Base-by-base conservation (phyloP, 2,113 vertebrate species). In the Salminus brasiliensis region DNA sequence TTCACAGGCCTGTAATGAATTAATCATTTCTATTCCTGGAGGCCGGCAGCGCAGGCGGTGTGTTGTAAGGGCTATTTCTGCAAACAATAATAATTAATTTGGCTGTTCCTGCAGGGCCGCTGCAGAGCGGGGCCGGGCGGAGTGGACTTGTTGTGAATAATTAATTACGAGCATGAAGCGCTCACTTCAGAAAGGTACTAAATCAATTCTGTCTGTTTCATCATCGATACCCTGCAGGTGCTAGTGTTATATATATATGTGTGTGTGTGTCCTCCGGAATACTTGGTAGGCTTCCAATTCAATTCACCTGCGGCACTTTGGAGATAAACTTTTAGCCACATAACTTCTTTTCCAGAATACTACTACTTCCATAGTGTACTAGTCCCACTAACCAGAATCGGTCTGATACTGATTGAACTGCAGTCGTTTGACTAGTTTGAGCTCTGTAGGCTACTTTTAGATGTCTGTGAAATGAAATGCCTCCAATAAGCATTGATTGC, bases 41-140 rank as follows among this genome's bases (percentile, higher is more conserved):
- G 63, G 76, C 57, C 1, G 29, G 30, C 41, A 74, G 49, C 47
- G 36, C 16, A 49, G 36, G 21, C 53, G 5, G 27, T 3, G 21
- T 49, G 57, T 6, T 30, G 74, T 75, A 76, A 73, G 7, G 15
- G 68, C 47, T 62, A 60, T 72, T 76, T 39, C 59, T 77, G 79
- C 86, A 81, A 78, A 76, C 47, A 74, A 72, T 74, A 60, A 85
- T 87, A 83, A 90, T 87, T 70, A 84, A 88, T 80, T 78, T 73
- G 0, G 10, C 34, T 55, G 7, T 66, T 63, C 9, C 78, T 52
- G 74, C 45, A 11, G 79, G 65, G 69, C 63, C 1, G 69, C 60
- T 49, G 1, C 9, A 11, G 16, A 76, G 1, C 4, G 15, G 25
- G 72, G 11, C 60, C 52, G 15, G n/a, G 78, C 53, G 72, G 74